These are phyloP conservation scores for Luperina nickerlii DNA, from an alignment of 2,888 invertebrate genomes.

Conservation along the genomic window DNA sequence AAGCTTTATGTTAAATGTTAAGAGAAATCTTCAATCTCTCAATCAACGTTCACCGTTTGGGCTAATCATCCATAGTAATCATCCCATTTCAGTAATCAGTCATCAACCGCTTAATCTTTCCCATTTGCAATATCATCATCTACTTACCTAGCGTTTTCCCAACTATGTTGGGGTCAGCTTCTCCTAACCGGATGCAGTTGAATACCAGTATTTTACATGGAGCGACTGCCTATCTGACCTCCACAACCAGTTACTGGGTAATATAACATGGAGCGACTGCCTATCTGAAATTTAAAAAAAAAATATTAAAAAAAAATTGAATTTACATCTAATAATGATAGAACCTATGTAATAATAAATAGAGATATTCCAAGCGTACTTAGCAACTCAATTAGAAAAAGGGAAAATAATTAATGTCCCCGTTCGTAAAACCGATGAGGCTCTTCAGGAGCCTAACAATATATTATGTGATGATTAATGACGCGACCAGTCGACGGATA, in stretches of 20 bases:
- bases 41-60: not conserved
- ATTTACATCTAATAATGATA: not conserved
- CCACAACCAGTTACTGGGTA: not conserved
- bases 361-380: conserved; percentile 4
- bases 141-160: too few species aligned
- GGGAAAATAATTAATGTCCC: conserved; percentile 64
- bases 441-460: conserved; percentile 62
- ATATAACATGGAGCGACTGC: not conserved
- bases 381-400: conserved; percentile 57
- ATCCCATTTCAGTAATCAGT: conserved; percentile 9
- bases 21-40: not conserved
- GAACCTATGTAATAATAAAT: conserved; percentile 24
- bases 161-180: not conserved
- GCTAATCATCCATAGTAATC: not conserved
- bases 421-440: conserved; percentile 56
- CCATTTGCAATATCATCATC: not conserved
- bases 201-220: too few species aligned
- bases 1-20: not conserved
- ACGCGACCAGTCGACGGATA: conserved; percentile 67
- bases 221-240: not conserved
- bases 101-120: not conserved
- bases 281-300: too few species aligned
- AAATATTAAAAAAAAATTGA: too few species aligned
- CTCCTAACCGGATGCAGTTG: not conserved
- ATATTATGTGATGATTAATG: conserved; percentile 73